Evolutionary conservation across 2,888 invertebrate genomes (phyloP).

Genomic region (Limnephilus auricula): DNA sequence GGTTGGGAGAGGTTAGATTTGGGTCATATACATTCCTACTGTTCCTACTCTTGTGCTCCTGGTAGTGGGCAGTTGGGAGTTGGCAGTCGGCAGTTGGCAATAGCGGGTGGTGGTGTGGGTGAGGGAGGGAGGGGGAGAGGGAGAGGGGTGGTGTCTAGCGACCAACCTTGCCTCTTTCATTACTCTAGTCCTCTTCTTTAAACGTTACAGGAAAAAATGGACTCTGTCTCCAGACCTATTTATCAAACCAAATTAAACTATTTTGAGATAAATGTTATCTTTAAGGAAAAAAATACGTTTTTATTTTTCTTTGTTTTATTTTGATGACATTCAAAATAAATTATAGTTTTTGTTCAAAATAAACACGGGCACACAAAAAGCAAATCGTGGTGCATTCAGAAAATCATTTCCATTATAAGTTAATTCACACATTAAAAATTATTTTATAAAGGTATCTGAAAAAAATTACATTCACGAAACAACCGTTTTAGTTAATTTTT

Average conservation of each 20-base stretch:
- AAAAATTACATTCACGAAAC: too few relatives aligned
- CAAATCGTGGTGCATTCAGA: too few relatives aligned
- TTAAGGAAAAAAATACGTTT: background rate
- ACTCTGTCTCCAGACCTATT: slow-evolving; percentile 38
- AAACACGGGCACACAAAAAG: background rate
- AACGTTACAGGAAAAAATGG: slow-evolving; percentile 40
- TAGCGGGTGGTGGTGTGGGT: background rate
- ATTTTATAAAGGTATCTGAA: too few relatives aligned
- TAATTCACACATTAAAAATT: too few relatives aligned
- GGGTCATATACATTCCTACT: background rate
- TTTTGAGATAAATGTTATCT: slow-evolving; percentile 6
- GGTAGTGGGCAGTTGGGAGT: background rate
- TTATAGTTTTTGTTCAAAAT: background rate
- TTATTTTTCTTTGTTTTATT: background rate
- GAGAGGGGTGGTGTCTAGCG: background rate
- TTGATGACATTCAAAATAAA: background rate
- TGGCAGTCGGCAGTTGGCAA: background rate
- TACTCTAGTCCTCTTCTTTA: slow-evolving; percentile 47
- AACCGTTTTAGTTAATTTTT: background rate
- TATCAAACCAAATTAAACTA: slow-evolving; percentile 47
- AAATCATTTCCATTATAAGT: background rate
- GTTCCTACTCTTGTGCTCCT: background rate
- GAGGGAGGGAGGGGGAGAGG: background rate
- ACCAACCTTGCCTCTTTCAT: slow-evolving; percentile 42
- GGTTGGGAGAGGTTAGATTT: slow-evolving; percentile 46